These are phyloP conservation scores for Esox masquinongy DNA, from an alignment of 2,797 vertebrate genomes.

Conservation along the genomic window DNA sequence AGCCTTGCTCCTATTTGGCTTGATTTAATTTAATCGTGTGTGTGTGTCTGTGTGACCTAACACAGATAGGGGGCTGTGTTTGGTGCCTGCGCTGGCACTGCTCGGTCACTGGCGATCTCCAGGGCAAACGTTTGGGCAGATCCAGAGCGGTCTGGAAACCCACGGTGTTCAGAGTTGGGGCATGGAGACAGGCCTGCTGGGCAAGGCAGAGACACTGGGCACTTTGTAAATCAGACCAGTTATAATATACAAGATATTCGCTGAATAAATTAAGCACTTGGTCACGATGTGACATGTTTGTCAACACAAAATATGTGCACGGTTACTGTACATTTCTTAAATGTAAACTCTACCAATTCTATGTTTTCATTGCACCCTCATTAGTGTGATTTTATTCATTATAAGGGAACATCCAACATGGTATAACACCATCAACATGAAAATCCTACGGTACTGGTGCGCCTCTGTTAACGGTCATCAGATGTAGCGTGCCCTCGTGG, in stretches of 20 bases:
- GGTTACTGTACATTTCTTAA: background rate
- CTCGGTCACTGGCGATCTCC: slow-evolving; percentile 29
- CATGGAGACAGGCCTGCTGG: slow-evolving; percentile 20
- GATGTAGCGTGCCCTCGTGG: background rate
- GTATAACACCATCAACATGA: background rate
- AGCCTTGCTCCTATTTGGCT: background rate
- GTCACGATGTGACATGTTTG: slow-evolving; percentile 10
- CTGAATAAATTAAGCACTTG: slow-evolving; percentile 42
- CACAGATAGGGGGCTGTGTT: slow-evolving; percentile 33
- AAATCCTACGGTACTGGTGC: background rate
- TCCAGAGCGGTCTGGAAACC: slow-evolving; percentile 19
- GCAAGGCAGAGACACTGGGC: slow-evolving; percentile 33
- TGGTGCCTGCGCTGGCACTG: slow-evolving; percentile 30
- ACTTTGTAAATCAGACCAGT: slow-evolving; percentile 48
- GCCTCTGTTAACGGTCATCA: background rate
- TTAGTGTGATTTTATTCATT: background rate
- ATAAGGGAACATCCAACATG: background rate
- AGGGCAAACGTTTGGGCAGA: slow-evolving; percentile 37
- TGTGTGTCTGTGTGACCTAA: slow-evolving; percentile 14
- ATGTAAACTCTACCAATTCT: background rate
- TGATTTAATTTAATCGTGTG: background rate
- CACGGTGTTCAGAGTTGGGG: slow-evolving; percentile 5
- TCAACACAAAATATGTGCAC: background rate
- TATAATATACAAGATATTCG: slow-evolving; percentile 45
- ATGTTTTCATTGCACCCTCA: background rate